Evolutionary conservation across 2,113 vertebrate genomes (phyloP).

Genomic region (Macaca fascicularis): T2T-MFA8v1.1 NC_088390.1:86779001-86779500

Average conservation of each 20-base stretch:
- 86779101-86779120: too few relatives aligned
- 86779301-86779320: accelerated
- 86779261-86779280: background rate
- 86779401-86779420: too few relatives aligned
- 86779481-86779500: too few relatives aligned
- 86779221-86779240: accelerated
- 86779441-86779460: too few relatives aligned
- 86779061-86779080: background rate
- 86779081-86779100: too few relatives aligned
- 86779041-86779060: background rate
- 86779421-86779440: too few relatives aligned
- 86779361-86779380: background rate
- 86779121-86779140: too few relatives aligned
- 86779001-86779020: accelerated
- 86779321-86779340: background rate
- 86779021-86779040: accelerated
- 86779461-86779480: too few relatives aligned
- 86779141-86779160: background rate
- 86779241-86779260: accelerated
- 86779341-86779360: background rate
- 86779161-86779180: background rate
- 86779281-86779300: background rate
- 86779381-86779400: background rate
- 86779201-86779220: accelerated
- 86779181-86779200: too few relatives aligned